Evolutionary conservation across 2,797 vertebrate genomes (phyloP), one percentile per base, ranked within the genome.

Genomic region (Onychomys leucogaster): DNA sequence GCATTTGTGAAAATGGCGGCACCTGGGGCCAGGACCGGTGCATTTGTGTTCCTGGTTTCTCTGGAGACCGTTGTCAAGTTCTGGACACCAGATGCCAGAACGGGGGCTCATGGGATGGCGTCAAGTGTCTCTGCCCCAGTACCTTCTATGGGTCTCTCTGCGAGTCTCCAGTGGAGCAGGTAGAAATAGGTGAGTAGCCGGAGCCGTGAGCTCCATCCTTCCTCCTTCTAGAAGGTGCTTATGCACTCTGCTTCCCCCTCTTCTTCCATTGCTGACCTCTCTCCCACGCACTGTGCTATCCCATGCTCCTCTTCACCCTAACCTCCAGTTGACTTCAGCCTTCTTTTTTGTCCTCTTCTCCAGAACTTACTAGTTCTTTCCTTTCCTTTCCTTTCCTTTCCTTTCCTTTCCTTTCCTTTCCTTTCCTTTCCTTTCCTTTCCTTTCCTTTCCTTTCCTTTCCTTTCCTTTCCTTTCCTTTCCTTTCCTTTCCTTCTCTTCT

Each of bases 121-220:
- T 13, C 29, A 94, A n/a, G 37, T 97, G 97, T 12, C 0, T 17
- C 4, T 98, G 97, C 55, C 78, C 25, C 17, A 37, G 21, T 0
- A 49, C 76, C 1, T 96, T 94, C 84, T 43, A 81, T 2, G 97
- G 98, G 3, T 4, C 61, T 17, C 0, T 0, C 4, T 98, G 98
- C 0, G 34, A 98, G 69, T 61, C 12, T 75, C 77, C 91, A 0
- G 46, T 16, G 25, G 69, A 73, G 29, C 41, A 91, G n/a, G 14
- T 98, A 9, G 49, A 17, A 13, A 3, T 97, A 29, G 91, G 97
- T 97, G 85, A 98, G 97, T 95, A 8, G 1, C 12, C 29, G 32
- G 67, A 17, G 43, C 77, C 13, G 0, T 1, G 4, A 1, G 29
- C 12, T 69, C 43, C 65, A 14, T 2, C 3, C 34, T 41, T 59